phyloP scores from a whole-genome alignment of 2,113 vertebrate species.

The Gadus chalcogrammus region DNA sequence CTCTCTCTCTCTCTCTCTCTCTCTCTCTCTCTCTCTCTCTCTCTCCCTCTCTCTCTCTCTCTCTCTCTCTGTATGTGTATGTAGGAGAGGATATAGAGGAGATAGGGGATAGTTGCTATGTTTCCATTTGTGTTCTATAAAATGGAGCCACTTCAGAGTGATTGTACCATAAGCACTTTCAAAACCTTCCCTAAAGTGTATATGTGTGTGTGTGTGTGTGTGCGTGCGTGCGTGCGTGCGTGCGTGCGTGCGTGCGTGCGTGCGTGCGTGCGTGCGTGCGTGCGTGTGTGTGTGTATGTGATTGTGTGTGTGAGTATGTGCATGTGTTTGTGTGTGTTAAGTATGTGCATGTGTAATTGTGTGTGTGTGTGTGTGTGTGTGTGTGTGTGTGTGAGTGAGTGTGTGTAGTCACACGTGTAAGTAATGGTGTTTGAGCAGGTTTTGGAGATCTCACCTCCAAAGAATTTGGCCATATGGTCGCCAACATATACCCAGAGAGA shows the following conservation, averaged over 20 bases:
- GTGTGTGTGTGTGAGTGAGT: background rate
- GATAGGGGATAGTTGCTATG: constrained; percentile 53
- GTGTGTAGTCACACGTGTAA: background rate
- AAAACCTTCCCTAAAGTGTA: background rate
- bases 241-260: constrained; percentile 1
- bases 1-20: background rate
- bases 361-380: constrained; percentile 5
- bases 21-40: background rate
- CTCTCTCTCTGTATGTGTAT: constrained; percentile 3
- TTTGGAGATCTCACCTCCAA: constrained; percentile 68
- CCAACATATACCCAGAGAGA: constrained; percentile 56
- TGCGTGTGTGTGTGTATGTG: background rate
- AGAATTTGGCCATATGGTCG: constrained; percentile 74
- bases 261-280: background rate
- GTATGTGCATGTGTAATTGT: background rate
- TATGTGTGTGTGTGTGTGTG: background rate
- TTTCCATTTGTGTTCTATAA: constrained; percentile 65
- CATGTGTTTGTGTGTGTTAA: too few species aligned
- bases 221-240: background rate
- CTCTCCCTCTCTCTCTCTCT: background rate
- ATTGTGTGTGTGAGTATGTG: background rate
- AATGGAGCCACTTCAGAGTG: constrained; percentile 65
- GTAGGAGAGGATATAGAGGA: constrained; percentile 29
- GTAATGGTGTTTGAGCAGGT: constrained; percentile 44
- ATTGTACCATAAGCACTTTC: constrained; percentile 61